phyloP scores from a whole-genome alignment of 2,113 vertebrate genomes.

The Arizona elegans region DNA sequence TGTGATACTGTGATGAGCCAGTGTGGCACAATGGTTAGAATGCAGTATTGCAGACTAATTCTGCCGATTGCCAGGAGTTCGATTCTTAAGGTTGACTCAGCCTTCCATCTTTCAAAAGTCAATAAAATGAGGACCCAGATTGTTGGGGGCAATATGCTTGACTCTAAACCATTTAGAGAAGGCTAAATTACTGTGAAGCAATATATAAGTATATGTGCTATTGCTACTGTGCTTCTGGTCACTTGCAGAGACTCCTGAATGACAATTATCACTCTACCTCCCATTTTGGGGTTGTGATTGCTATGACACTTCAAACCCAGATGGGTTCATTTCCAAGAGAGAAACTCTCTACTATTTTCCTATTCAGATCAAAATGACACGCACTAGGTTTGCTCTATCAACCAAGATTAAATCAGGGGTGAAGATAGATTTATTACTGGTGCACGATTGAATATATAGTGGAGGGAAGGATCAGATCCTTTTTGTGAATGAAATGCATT shows the following conservation, averaged over 20 bases:
- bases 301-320: neutral
- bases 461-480: neutral
- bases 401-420: no score
- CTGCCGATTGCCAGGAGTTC: neutral
- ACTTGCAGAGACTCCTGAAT: neutral
- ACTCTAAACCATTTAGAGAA: neutral
- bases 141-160: neutral
- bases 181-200: neutral
- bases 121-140: neutral
- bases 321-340: neutral
- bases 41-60: neutral
- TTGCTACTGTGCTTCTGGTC: neutral
- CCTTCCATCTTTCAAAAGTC: neutral
- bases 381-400: no score
- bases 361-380: no score
- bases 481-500: neutral
- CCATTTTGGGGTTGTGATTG: neutral
- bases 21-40: neutral
- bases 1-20: neutral
- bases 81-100: neutral
- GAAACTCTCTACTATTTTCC: no score
- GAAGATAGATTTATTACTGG: no score
- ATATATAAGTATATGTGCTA: neutral
- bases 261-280: neutral
- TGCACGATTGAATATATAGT: no score